Evolutionary conservation across 2,888 invertebrate genomes (phyloP).

Genomic region (Rotaria magnacalcarata): DNA sequence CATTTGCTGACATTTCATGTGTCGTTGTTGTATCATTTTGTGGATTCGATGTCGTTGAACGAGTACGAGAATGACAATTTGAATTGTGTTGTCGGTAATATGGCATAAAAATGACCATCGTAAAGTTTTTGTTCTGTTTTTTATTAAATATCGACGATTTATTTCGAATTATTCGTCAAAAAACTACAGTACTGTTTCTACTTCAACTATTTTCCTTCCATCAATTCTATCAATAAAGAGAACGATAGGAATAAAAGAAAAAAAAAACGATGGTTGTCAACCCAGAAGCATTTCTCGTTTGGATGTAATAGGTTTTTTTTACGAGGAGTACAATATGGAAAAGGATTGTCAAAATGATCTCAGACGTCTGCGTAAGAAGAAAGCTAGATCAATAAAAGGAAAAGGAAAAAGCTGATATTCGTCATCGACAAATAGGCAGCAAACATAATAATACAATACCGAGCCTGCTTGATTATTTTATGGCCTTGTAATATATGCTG

Average conservation of each 20-base stretch:
- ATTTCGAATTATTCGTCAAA: not conserved
- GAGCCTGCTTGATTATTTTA: not conserved
- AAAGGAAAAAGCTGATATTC: not conserved
- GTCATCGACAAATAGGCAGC: not conserved
- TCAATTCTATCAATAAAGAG: not conserved
- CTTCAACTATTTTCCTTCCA: not conserved
- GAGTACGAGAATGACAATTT: not conserved
- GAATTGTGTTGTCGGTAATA: not conserved
- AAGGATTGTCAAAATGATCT: not conserved
- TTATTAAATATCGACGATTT: not conserved
- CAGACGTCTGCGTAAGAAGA: not conserved
- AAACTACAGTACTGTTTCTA: not conserved
- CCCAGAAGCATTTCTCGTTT: not conserved
- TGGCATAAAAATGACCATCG: constrained; percentile 15
- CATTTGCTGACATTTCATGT: not conserved
- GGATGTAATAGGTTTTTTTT: not conserved
- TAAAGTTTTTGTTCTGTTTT: not conserved
- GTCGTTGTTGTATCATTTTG: not conserved
- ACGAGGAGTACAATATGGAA: not conserved
- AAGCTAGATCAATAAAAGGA: not conserved
- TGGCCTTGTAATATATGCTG: not conserved
- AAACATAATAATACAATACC: not conserved
- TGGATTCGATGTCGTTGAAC: not conserved
- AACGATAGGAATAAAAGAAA: not conserved
- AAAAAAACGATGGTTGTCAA: not conserved